Evolutionary conservation across 1,140 invertebrate genomes (phyloP).

Genomic region (Bombus cullumanus): DNA sequence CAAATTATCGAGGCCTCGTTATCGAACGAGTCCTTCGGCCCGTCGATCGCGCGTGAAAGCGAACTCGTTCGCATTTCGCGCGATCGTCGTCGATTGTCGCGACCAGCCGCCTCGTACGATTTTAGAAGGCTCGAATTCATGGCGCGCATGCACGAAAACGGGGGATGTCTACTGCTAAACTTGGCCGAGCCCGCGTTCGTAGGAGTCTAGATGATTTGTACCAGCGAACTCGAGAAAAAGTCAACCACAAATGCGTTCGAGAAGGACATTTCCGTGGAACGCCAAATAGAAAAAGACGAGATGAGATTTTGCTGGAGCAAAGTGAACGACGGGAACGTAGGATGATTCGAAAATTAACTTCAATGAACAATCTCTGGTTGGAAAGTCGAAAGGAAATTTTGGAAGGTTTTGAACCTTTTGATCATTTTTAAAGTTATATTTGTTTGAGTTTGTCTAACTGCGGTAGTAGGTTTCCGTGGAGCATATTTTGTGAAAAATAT

Average conservation of each 20-base stretch:
- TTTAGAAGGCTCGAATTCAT: constrained; percentile 30
- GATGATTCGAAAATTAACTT: background rate
- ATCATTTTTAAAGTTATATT: background rate
- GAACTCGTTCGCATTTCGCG: background rate
- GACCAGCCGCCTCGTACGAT: constrained; percentile 4
- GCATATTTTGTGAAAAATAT: no score
- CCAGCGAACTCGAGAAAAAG: background rate
- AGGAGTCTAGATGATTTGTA: constrained; percentile 32
- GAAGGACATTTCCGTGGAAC: background rate
- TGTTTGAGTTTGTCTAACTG: background rate
- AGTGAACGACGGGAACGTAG: background rate
- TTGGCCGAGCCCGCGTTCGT: constrained; percentile 29
- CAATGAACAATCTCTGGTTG: no score
- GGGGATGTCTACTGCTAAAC: constrained; percentile 46
- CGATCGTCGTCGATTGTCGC: background rate
- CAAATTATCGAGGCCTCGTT: no score
- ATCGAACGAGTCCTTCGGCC: no score
- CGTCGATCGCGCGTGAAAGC: background rate
- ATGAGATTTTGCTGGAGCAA: background rate
- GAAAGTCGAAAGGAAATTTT: no score
- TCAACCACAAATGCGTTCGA: no score
- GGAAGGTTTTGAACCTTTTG: no score
- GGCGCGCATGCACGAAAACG: constrained; percentile 4
- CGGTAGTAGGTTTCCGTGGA: no score
- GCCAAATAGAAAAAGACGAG: background rate